Conservation (phyloP, 2,113 vertebrate species). For the Nerophis ophidion region DNA sequence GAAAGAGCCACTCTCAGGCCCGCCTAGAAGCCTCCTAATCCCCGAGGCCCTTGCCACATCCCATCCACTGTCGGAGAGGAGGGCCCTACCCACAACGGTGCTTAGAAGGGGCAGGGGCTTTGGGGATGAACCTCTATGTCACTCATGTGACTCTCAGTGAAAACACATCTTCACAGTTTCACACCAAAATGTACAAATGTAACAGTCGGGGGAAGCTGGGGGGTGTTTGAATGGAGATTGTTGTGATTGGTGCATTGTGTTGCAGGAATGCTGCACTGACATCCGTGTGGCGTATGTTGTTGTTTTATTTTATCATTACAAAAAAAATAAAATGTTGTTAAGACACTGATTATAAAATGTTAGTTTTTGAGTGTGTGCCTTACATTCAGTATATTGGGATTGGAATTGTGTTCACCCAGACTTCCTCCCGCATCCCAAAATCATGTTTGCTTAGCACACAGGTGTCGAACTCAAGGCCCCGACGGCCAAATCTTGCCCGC, state of each 20-base stretch:
- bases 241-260: slow-evolving; percentile 37
- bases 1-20: slow-evolving; percentile 64
- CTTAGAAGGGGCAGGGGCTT: slow-evolving; percentile 49
- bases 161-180: slow-evolving; percentile 59
- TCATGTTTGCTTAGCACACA: too few species aligned
- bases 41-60: slow-evolving; percentile 55
- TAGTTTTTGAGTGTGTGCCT: too few species aligned
- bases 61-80: slow-evolving; percentile 60
- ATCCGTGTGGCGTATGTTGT: slow-evolving; percentile 40
- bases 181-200: slow-evolving; percentile 35
- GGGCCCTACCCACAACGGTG: slow-evolving; percentile 55
- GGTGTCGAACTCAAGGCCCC: too few species aligned
- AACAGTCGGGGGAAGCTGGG: not conserved
- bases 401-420: too few species aligned
- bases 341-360: slow-evolving; percentile 11
- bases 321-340: slow-evolving; percentile 18
- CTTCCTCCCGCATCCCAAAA: too few species aligned
- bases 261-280: slow-evolving; percentile 34
- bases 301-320: slow-evolving; percentile 29
- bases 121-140: slow-evolving; percentile 67
- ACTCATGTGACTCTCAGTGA: slow-evolving; percentile 62
- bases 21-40: slow-evolving; percentile 64
- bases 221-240: slow-evolving; percentile 43
- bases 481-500: too few species aligned
- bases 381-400: too few species aligned